Percentiles rank a stretch among this genome's conserved stretches.
Evolutionary conservation across 2,888 invertebrate genomes (phyloP).

Genomic region (Mythimna pallens): DNA sequence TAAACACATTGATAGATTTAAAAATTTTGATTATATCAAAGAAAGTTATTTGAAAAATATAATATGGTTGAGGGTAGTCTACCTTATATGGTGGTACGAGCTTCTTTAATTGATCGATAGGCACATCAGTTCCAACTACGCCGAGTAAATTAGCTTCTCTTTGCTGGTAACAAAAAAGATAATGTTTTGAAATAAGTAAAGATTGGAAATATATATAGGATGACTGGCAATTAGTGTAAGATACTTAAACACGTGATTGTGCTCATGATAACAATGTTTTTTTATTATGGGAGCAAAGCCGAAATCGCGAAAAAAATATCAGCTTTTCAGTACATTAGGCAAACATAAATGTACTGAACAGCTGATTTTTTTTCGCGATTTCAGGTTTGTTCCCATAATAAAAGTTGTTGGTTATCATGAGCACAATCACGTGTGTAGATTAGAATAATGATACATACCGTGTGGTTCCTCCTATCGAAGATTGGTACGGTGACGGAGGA

Average conservation of each 20-base stretch:
- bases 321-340: too few species aligned
- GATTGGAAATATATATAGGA: not conserved
- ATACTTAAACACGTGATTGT: too few species aligned
- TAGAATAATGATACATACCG: constrained; percentile 87
- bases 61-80: constrained; percentile 55
- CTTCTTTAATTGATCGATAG: constrained; percentile 98
- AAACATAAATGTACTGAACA: too few species aligned
- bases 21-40: not conserved
- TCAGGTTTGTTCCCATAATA: too few species aligned
- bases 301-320: too few species aligned
- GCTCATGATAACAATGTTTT: too few species aligned
- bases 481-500: constrained; percentile 98
- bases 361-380: too few species aligned
- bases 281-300: too few species aligned
- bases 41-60: too few species aligned
- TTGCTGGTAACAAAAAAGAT: constrained; percentile 86
- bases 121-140: constrained; percentile 99
- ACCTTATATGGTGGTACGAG: constrained; percentile 98
- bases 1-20: constrained; percentile 68
- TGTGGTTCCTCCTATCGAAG: constrained; percentile 97
- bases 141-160: constrained; percentile 98
- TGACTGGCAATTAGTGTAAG: too few species aligned
- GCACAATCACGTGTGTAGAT: not conserved
- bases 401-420: too few species aligned
- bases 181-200: constrained; percentile 4